phyloP scores from a whole-genome alignment of 2,113 vertebrate genomes.

The Cochlearius cochlearius region DNA sequence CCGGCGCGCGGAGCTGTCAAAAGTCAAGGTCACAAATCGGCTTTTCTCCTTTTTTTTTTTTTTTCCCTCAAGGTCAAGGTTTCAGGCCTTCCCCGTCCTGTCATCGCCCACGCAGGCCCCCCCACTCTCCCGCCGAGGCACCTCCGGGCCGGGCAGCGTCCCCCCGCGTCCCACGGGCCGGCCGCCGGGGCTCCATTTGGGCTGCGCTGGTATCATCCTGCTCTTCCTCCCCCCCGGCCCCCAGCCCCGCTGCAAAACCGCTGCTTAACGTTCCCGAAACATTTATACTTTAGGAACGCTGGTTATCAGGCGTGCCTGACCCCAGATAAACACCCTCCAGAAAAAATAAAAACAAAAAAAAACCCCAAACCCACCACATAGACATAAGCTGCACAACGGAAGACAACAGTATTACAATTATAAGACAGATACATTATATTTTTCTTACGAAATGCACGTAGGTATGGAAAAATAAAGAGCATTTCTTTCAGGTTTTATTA shows the following conservation, averaged over 20 bases:
- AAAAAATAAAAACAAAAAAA: not conserved
- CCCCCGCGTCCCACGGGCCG: not conserved
- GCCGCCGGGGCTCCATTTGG: constrained; percentile 59
- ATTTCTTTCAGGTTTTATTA: constrained; percentile 70
- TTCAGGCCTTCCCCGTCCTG: constrained; percentile 76
- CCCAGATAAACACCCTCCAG: not conserved
- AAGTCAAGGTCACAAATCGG: constrained; percentile 85
- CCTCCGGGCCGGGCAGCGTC: not conserved
- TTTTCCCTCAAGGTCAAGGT: constrained; percentile 82
- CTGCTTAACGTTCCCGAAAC: constrained; percentile 50
- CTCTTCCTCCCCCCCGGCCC: not conserved
- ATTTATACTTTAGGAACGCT: constrained; percentile 29
- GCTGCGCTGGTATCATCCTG: not conserved
- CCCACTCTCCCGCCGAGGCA: constrained; percentile 25
- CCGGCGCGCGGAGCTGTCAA: constrained; percentile 74
- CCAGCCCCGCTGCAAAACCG: constrained; percentile 12
- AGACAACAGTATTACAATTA: constrained; percentile 23
- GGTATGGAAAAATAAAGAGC: constrained; percentile 53
- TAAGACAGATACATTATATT: not conserved
- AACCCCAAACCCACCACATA: not conserved
- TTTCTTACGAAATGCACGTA: not conserved
- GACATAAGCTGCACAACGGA: not conserved
- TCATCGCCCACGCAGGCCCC: constrained; percentile 61
- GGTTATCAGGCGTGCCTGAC: constrained; percentile 13
- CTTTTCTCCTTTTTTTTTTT: not conserved